A percentile compares a stretch with the other conserved stretches of the same genome.
Conservation (phyloP, 1,140 invertebrate genomes). For the Patella vulgata region DNA sequence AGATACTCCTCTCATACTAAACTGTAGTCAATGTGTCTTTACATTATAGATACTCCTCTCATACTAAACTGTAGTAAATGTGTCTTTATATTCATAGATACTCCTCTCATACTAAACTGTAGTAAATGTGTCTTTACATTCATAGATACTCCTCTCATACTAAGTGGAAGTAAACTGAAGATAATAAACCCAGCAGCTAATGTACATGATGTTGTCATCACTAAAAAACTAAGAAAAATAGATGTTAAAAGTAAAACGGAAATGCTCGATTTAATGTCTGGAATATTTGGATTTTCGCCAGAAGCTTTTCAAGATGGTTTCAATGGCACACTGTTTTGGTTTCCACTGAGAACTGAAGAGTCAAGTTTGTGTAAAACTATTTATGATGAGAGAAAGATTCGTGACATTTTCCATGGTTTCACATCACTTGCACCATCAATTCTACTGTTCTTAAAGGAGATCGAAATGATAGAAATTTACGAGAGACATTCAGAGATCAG, state of each 20-base stretch:
- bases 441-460: conserved; percentile 42
- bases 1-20: no score
- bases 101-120: no score
- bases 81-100: no score
- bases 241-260: conserved; percentile 11
- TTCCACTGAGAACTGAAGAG: conserved; percentile 34
- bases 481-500: no score
- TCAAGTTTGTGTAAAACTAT: conserved; percentile 30
- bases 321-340: conserved; percentile 49
- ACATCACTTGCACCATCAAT: conserved; percentile 26
- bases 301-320: conserved; percentile 26
- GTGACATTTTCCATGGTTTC: conserved; percentile 37
- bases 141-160: no score
- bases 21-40: no score
- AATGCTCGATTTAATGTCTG: conserved; percentile 15
- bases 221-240: conserved; percentile 12
- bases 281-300: no score
- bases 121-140: no score
- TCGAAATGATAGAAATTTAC: conserved; percentile 24
- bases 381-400: conserved; percentile 33
- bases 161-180: no score
- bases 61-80: no score
- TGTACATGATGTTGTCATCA: conserved; percentile 14
- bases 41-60: no score
- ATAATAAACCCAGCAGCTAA: conserved; percentile 46